Evolutionary conservation across 2,888 invertebrate genomes (phyloP).

Genomic region (Machimus rusticus): DNA sequence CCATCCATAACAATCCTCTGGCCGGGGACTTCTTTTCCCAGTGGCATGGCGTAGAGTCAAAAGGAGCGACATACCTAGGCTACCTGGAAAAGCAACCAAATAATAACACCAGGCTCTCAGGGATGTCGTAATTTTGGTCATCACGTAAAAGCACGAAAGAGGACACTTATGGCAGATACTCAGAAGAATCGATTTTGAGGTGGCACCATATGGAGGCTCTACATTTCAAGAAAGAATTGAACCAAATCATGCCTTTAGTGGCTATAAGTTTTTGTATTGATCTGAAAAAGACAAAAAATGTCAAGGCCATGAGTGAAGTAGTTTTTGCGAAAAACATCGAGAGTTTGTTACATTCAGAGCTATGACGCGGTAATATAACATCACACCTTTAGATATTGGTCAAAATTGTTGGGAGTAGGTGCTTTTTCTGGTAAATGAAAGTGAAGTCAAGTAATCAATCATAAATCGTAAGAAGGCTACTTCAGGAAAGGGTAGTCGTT

Average conservation of each 20-base stretch:
- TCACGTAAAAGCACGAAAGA: not conserved
- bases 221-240: not conserved
- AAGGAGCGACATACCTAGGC: not conserved
- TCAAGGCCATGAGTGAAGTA: not conserved
- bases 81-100: not conserved
- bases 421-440: not conserved
- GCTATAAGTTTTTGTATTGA: not conserved
- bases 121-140: not conserved
- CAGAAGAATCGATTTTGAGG: not conserved
- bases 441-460: not conserved
- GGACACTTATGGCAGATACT: not conserved
- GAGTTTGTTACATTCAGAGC: not conserved
- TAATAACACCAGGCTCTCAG: not conserved
- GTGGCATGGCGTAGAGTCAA: not conserved
- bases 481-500: not conserved
- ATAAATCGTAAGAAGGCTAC: not conserved
- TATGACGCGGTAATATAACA: not conserved
- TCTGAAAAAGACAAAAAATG: not conserved
- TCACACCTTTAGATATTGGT: not conserved
- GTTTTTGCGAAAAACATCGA: not conserved
- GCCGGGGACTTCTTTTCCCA: not conserved
- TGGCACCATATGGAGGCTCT: not conserved
- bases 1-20: not conserved
- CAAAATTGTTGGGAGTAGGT: not conserved
- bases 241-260: not conserved